Conservation (phyloP, 1,140 invertebrate genomes). For the Ridgeia piscesae region DNA sequence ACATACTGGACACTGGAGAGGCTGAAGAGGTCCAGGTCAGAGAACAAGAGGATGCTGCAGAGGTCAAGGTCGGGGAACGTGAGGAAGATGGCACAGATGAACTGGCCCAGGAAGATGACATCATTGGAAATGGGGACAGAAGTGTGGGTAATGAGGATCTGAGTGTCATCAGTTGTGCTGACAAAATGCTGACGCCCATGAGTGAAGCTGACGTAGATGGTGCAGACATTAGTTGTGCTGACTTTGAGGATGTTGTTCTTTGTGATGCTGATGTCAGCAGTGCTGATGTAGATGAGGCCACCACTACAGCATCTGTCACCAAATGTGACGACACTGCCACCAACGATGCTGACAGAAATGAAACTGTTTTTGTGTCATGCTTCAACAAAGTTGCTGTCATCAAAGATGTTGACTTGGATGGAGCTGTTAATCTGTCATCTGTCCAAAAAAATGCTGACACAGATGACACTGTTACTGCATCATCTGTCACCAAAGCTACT, state of each 20-base stretch:
- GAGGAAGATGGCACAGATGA: not conserved
- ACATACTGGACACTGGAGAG: not conserved
- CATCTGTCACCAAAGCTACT: not conserved
- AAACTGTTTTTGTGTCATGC: not conserved
- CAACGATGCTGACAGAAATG: not conserved
- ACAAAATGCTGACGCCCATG: not conserved
- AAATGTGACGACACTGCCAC: not conserved
- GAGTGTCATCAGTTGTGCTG: not conserved
- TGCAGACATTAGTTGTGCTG: not conserved
- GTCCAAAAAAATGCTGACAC: not conserved
- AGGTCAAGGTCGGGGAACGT: not conserved
- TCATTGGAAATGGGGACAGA: not conserved
- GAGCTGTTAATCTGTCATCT: not conserved
- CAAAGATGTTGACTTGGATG: not conserved
- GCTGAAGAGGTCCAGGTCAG: not conserved
- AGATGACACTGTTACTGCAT: too few species aligned
- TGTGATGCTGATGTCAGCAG: not conserved
- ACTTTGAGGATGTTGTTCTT: too few species aligned
- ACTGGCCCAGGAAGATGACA: not conserved
- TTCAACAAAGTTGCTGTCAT: not conserved
- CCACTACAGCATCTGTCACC: not conserved
- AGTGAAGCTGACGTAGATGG: not conserved
- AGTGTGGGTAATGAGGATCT: not conserved
- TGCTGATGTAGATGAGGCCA: not conserved
- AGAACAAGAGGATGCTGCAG: not conserved